Base-by-base conservation (phyloP, 2,113 vertebrate genomes). In the Passer montanus region DNA sequence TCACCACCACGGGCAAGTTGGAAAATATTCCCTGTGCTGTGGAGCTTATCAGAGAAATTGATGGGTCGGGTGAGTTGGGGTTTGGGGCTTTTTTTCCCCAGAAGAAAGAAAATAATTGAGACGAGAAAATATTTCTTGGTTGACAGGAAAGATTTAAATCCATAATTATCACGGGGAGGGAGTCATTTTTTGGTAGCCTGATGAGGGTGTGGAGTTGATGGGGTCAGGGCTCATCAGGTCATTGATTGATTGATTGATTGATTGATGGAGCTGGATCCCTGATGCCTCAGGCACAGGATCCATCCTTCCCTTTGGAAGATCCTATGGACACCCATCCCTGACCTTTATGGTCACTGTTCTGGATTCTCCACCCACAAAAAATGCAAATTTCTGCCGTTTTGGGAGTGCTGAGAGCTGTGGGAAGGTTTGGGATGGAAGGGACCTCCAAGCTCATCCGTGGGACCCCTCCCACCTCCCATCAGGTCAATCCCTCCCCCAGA, bases 121-220 rank as follows among this genome's bases (percentile, higher is more conserved):
- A 82, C 63, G 47, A 35, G 84, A 90, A 94, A 91, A 70, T 94
- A 77, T 66, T 80, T 94, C 67, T 92, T 19, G 11, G 58, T 39
- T 82, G 90, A 72, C 67, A 77, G 83, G 52, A 91, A 90, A 59
- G 2, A 3, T 84, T 84, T 93, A 84, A 95, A 87, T 79, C 30
- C 58, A 8, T 81, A 79, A 92, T 95, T 91, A 75, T 72, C 74
- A 30, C 84, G 68, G 84, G 73, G 60, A 80, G 55, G 77, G 76
- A 90, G 59, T 23, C 0, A 1, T 16, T 64, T 68, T 39, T 39
- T 33, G 67, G 33, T 4, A 7, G 44, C 26, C 50, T 74, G 79
- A 28, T 47, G 67, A 72, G 37, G 17, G 44, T 17, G 13, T 44
- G 78, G 87, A 44, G 37, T 49, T 41, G 62, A 18, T 27, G 67